Evolutionary conservation across 2,888 invertebrate genomes (phyloP).

Genomic region (Scaptomyza tumidula): DNA sequence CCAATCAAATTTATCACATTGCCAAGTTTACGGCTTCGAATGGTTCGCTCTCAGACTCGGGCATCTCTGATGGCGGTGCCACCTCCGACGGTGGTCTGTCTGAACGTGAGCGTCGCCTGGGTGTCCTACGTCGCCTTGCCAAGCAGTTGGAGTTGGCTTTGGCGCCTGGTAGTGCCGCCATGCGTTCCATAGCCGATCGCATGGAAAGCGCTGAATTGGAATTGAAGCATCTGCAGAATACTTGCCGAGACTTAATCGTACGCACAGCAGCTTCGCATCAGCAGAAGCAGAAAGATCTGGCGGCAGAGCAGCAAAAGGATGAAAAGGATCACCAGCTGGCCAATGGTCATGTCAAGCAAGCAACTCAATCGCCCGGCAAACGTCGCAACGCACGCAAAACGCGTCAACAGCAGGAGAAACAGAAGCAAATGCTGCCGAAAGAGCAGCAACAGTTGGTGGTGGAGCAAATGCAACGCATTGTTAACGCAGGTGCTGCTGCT

Average conservation of each 20-base stretch:
- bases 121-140: constrained; percentile 88
- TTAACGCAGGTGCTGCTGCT: constrained; percentile 58
- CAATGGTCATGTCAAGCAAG: constrained; percentile 18
- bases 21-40: constrained; percentile 84
- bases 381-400: constrained; percentile 52
- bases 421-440: constrained; percentile 20
- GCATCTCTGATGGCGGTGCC: constrained; percentile 90
- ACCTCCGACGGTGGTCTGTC: constrained; percentile 88
- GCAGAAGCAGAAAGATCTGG: constrained; percentile 53
- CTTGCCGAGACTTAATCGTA: constrained; percentile 87
- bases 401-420: constrained; percentile 19
- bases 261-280: constrained; percentile 84
- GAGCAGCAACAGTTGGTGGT: constrained; percentile 31
- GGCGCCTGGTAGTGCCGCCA: constrained; percentile 88
- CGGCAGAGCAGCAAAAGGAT: constrained; percentile 84
- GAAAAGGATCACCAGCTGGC: constrained; percentile 41
- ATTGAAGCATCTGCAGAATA: constrained; percentile 88
- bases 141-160: constrained; percentile 88
- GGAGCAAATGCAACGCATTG: constrained; percentile 43
- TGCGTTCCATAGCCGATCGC: constrained; percentile 87
- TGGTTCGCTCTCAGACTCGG: constrained; percentile 89
- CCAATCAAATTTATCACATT: constrained; percentile 82
- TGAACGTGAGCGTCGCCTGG: constrained; percentile 88
- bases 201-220: constrained; percentile 89
- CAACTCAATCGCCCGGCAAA: constrained; percentile 46